Conservation (phyloP, 1,140 invertebrate species). For the Calosoma granatense region DNA sequence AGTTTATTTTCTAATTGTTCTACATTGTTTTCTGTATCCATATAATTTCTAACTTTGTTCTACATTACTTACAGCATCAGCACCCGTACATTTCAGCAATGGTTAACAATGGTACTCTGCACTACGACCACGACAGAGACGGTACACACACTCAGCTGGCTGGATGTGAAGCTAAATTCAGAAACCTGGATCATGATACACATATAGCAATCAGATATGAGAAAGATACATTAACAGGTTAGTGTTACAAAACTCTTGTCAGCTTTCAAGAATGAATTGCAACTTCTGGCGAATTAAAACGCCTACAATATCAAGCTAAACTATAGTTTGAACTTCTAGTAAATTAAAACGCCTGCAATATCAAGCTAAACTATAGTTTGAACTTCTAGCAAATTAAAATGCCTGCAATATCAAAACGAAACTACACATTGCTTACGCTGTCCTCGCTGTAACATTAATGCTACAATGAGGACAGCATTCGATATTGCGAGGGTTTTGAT, state of each 20-base stretch:
- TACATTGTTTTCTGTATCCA: too few species aligned
- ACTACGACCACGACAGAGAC: slow-evolving; percentile 97
- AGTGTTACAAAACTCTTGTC: slow-evolving; percentile 16
- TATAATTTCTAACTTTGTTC: too few species aligned
- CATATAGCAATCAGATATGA: slow-evolving; percentile 85
- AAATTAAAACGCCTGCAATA: not conserved
- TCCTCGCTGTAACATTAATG: too few species aligned
- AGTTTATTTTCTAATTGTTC: too few species aligned
- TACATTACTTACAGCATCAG: slow-evolving; percentile 60
- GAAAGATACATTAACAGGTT: slow-evolving; percentile 77
- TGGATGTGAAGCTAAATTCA: slow-evolving; percentile 88
- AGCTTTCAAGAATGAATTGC: not conserved
- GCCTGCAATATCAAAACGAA: too few species aligned
- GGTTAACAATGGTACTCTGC: slow-evolving; percentile 91
- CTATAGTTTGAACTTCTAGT: not conserved
- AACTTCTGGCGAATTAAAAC: not conserved
- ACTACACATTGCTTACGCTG: too few species aligned
- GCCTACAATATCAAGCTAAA: not conserved
- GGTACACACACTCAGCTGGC: slow-evolving; percentile 95
- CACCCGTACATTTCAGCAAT: slow-evolving; percentile 98
- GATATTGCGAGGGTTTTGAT: too few species aligned
- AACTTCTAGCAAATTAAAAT: too few species aligned
- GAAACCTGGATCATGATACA: slow-evolving; percentile 88
- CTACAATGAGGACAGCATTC: too few species aligned
- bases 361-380: too few species aligned